Evolutionary conservation across 1,140 invertebrate species (phyloP).

Genomic region (Caenorhabditis latens): DNA sequence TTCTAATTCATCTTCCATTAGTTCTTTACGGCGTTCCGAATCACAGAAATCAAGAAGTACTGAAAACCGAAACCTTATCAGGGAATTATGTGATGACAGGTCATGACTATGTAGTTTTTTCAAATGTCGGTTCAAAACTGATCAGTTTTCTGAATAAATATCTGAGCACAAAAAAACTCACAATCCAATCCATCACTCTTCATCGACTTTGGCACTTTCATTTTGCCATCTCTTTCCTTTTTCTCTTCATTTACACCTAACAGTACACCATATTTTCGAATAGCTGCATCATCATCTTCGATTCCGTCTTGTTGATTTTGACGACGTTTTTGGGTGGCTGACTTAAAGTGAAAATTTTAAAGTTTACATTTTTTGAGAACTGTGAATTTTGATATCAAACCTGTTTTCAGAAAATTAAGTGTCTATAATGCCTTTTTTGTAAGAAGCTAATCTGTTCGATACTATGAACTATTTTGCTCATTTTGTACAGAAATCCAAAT

Average conservation of each 20-base stretch:
- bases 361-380: background rate
- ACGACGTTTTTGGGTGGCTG: background rate
- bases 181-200: conserved; percentile 57
- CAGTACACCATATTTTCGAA: conserved; percentile 45
- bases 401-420: too few species aligned
- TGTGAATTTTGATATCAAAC: background rate
- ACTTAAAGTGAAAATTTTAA: background rate
- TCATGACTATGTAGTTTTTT: background rate
- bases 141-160: too few species aligned
- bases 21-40: conserved; percentile 50
- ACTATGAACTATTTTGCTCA: too few species aligned
- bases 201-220: conserved; percentile 55
- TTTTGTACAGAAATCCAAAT: background rate
- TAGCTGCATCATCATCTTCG: conserved; percentile 54
- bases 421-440: too few species aligned
- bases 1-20: conserved; percentile 20
- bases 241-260: conserved; percentile 56
- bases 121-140: background rate
- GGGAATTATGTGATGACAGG: background rate
- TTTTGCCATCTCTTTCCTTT: conserved; percentile 41
- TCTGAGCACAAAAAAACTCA: conserved; percentile 7
- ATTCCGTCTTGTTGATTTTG: conserved; percentile 8
- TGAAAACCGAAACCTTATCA: background rate
- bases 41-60: conserved; percentile 62
- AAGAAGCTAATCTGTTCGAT: too few species aligned